phyloP scores from a whole-genome alignment of 2,113 vertebrate species.

The Crotalus horridus region DNA sequence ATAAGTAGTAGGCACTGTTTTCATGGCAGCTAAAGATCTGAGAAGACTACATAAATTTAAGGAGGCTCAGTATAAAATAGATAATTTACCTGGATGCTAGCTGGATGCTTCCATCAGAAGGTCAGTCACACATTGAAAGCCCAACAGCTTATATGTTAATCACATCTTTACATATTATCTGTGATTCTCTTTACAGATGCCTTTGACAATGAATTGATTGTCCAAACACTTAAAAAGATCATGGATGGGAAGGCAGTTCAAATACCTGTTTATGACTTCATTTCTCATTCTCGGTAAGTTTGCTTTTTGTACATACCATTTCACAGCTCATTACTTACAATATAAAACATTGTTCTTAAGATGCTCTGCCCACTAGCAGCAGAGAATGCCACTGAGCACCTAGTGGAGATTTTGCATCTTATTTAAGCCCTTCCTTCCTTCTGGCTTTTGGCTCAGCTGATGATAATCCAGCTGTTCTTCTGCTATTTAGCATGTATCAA shows the following conservation, averaged over 20 bases:
- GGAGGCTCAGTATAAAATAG: not conserved
- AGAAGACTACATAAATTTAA: not conserved
- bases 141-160: not conserved
- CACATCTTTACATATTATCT: conserved; percentile 17
- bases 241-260: conserved; percentile 88
- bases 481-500: no score
- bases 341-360: rapidly evolving
- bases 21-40: not conserved
- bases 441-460: no score
- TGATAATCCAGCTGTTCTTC: no score
- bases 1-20: not conserved
- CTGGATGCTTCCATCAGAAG: not conserved
- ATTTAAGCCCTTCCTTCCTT: no score
- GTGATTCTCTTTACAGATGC: conserved; percentile 77
- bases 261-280: conserved; percentile 97
- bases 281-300: conserved; percentile 90
- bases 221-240: conserved; percentile 87
- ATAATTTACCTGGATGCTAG: not conserved
- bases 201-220: conserved; percentile 93
- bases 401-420: not conserved
- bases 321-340: not conserved
- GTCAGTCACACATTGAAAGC: not conserved
- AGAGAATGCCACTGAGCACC: not conserved
- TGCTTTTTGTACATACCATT: not conserved
- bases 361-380: not conserved